Percentiles rank a stretch among this genome's conserved stretches.
Conservation (phyloP, 2,888 invertebrate species). For the Meliscaeva auricollis region DNA sequence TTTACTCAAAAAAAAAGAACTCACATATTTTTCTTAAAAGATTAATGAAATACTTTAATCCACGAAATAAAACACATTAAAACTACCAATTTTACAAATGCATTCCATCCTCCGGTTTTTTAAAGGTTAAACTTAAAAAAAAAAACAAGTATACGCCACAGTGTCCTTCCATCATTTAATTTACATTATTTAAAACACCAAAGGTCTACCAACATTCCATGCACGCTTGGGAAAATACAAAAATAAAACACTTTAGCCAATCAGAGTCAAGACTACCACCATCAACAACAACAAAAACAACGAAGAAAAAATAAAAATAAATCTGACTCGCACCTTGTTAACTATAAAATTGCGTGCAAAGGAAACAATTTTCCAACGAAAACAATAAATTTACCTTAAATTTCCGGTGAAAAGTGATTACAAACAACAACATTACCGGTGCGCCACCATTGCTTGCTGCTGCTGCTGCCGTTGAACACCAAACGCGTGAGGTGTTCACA, state of each 20-base stretch:
- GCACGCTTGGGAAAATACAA: not conserved
- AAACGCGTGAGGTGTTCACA: constrained; percentile 53
- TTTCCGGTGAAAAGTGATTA: constrained; percentile 76
- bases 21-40: no score
- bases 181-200: constrained; percentile 29
- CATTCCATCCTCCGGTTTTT: not conserved
- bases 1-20: no score
- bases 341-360: constrained; percentile 69
- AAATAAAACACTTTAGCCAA: not conserved
- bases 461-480: constrained; percentile 17
- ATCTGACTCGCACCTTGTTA: constrained; percentile 41
- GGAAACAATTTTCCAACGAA: constrained; percentile 73
- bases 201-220: constrained; percentile 13
- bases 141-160: constrained; percentile 39
- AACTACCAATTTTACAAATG: not conserved
- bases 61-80: not conserved
- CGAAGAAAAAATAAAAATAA: not conserved
- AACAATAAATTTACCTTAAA: constrained; percentile 75
- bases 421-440: constrained; percentile 64
- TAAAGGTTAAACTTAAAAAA: not conserved
- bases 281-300: not conserved
- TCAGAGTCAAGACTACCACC: constrained; percentile 9
- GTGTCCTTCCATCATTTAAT: constrained; percentile 25
- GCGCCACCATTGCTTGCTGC: constrained; percentile 12
- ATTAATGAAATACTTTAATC: not conserved